Evolutionary conservation across 1,140 invertebrate genomes (phyloP), one percentile per base, ranked within the genome.

Genomic region (Diuraphis noxia): DNA sequence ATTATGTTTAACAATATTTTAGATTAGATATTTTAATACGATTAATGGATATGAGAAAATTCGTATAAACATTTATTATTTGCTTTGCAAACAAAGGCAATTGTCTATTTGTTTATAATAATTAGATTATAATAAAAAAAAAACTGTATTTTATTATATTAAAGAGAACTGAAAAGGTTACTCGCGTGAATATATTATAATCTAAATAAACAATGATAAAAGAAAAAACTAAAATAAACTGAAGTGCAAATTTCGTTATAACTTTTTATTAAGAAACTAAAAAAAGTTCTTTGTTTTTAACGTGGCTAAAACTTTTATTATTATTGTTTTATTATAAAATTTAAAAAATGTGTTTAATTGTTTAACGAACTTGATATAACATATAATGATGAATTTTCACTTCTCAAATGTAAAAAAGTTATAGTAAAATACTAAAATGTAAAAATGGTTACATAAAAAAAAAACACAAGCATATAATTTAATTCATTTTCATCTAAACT

Each of bases 171-270:
- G 34, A 79, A 72, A 72, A 72, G 56, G 56, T 72, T 36, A 79
- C 34, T 79, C 23, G 79, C 34, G 36, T 81, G 79, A 25, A 38
- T 81, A 81, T 81, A 81, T 81, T 81, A 81, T 38, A 40, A 38
- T 81, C 79, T 81, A 23, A 38, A 81, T 81, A 81, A 81, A 81
- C 81, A 41, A 25, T n/a, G n/a, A 84, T 41, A 81, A 81, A 72
- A 72, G 34, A 38, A 81, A 82, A 82, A 41, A 41, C 79, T 25
- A 84, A 81, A 81, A 81, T 81, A 81, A 81, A 81, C 36, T 13
- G 36, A 81, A 38, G 36, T 81, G 36, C 79, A 81, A 81, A 38
- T 84, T 84, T 84, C 30, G 23, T 84, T 41, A 84, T 41, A 84
- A 41, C 81, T 84, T 84, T 84, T 43, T 81, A 81, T 30, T 81